These are phyloP conservation scores for Thyatira batis DNA, from an alignment of 2,888 invertebrate genomes.

Conservation along the genomic window DNA sequence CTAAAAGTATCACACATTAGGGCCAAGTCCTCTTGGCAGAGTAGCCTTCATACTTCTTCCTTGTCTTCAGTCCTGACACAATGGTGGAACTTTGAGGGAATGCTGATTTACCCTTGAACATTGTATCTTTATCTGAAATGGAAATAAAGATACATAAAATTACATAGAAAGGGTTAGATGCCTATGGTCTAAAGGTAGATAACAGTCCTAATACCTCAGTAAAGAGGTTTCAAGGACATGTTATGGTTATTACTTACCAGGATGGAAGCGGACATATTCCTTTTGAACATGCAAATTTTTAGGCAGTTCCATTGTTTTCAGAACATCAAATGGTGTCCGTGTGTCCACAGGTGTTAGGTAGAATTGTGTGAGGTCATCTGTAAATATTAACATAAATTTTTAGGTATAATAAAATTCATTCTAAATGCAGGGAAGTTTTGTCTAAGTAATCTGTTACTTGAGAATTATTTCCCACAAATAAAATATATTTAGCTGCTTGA, in stretches of 20 bases:
- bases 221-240: neutral
- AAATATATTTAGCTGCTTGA: too few relatives aligned
- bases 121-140: conserved; percentile 69
- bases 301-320: conserved; percentile 88
- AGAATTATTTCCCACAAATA: too few relatives aligned
- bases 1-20: conserved; percentile 37
- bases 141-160: conserved; percentile 4
- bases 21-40: conserved; percentile 85
- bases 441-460: too few relatives aligned
- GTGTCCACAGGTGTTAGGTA: conserved; percentile 88
- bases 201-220: too few relatives aligned
- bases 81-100: conserved; percentile 93
- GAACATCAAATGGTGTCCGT: conserved; percentile 87
- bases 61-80: conserved; percentile 91
- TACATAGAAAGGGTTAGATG: too few relatives aligned
- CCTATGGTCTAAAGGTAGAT: too few relatives aligned
- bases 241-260: conserved; percentile 75
- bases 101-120: conserved; percentile 87
- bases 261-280: conserved; percentile 92
- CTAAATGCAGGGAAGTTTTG: too few relatives aligned
- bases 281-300: conserved; percentile 93
- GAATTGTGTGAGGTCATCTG: conserved; percentile 87
- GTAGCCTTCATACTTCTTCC: conserved; percentile 90
- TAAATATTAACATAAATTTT: conserved; percentile 21
- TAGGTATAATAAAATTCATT: too few relatives aligned